Conservation (phyloP, 2,797 vertebrate species). For the Lithobates pipiens region DNA sequence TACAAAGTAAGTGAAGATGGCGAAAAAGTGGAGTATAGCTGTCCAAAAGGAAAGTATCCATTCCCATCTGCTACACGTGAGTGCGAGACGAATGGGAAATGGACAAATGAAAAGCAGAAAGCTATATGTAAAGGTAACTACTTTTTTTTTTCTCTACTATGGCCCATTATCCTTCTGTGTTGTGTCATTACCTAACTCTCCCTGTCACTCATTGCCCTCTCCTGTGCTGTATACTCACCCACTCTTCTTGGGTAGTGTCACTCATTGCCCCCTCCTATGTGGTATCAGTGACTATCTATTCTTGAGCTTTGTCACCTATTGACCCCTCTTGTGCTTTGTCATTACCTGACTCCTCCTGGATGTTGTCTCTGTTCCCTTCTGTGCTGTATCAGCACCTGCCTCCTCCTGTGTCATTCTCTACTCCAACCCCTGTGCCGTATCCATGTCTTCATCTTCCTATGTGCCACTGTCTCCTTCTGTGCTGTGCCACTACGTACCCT, state of each 20-base stretch:
- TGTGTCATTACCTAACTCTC: not conserved
- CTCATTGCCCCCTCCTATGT: not conserved
- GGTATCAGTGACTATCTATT: too few species aligned
- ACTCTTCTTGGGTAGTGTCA: not conserved
- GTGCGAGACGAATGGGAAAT: not conserved
- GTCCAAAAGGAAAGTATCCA: conserved; percentile 28
- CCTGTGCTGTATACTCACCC: not conserved
- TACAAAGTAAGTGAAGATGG: not conserved
- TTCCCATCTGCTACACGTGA: not conserved
- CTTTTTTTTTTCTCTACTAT: not conserved
- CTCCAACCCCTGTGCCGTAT: too few species aligned
- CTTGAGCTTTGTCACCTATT: not conserved
- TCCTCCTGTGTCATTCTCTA: too few species aligned
- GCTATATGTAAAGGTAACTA: conserved; percentile 38
- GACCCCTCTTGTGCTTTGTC: not conserved
- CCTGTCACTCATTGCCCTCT: not conserved
- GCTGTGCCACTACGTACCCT: not conserved
- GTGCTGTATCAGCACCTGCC: too few species aligned
- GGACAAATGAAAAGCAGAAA: not conserved
- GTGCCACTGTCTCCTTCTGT: too few species aligned
- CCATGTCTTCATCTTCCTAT: not conserved
- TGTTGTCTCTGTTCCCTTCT: too few species aligned
- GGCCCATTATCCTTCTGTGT: not conserved
- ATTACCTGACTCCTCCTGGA: not conserved
- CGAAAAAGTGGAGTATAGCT: conserved; percentile 3